Evolutionary conservation across 2,888 invertebrate species (phyloP), one percentile per base, ranked within the genome.

Genomic region (Cabera pusaria): DNA sequence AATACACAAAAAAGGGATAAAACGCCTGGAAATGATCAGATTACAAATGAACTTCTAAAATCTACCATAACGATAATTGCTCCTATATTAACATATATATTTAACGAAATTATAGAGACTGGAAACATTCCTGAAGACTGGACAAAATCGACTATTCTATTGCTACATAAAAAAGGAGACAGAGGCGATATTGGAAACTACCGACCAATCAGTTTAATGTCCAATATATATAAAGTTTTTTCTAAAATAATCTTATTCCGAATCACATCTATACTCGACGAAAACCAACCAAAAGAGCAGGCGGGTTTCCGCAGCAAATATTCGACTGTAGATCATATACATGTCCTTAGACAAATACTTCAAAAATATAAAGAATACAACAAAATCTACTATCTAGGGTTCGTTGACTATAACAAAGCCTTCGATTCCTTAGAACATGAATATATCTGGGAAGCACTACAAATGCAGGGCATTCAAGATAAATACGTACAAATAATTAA

Each of bases 321-420:
- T 9, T 44, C 43, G 5, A 47, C 49, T 0, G 20, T 47, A 5
- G 47, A 53, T 9, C 48, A 49, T 6, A 49, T 53, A 2, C 46
- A 48, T 11, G 22, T 24, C 6, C 6, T 48, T 11, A 43, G 33
- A 32, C 48, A 33, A 11, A 2, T 33, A 3, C 2, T 33, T 6
- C 9, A 33, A 11, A 33, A 33, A 51, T 44, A 31, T 40, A 47
- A 36, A 1, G 51, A 56, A 44, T 55, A 50, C 9, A 36, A 40
- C 9, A 44, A 42, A 29, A 22, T 9, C 0, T 37, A 39, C 4
- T 56, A 49, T 20, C 1, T 51, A 6, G 49, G 34, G 0, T 55
- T 56, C 11, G 38, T 59, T 0, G 56, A 56, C 25, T 59, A 34
- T 10, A 47, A 34, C 8, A 60, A 57, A 9, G 56, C 55, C 0